Base-by-base conservation (phyloP, 2,888 invertebrate genomes). In the Hyalella azteca region DNA sequence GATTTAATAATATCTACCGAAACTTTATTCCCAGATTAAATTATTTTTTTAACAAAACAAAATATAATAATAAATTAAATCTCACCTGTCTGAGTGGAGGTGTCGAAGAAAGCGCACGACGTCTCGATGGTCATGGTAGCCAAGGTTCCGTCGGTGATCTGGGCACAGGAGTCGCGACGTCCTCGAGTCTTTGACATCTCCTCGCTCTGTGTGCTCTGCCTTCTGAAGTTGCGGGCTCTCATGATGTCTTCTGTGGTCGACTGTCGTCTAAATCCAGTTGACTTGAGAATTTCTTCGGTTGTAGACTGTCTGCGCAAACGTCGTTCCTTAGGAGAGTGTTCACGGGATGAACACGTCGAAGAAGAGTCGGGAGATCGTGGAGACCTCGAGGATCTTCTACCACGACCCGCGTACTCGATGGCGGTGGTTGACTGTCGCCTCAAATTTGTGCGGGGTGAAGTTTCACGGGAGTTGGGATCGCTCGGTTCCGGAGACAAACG, bases 171-270 rank as follows among this genome's bases (percentile, higher is more conserved):
- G 87, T 96, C 95, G 15, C 94, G 89, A 1, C 94, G 90, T 0
- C 94, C 94, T 26, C 93, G 90, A 83, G 87, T 91, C 66, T 88
- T 87, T 29, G 87, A 87, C 85, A 87, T 83, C 86, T 95, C 95
- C 86, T 95, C 95, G 86, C 95, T 95, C 88, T 95, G 95, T 0
- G 95, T 95, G 86, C 94, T 94, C 88, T 95, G 94, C 26, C 95
- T 91, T n/a, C 95, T 91, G 87, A 95, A 96, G 88, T 96, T 96
- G 45, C 95, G 90, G 87, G 95, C 95, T 13, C 95, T 91, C 82
- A 95, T 95, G 94, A 95, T 95, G 88, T 96, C 96, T 87, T 96
- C 95, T 0, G 95, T 95, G 11, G 96, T 96, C 3, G 94, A 94
- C 87, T 96, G 95, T 19, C 95, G 91, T 0, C 96, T 91, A 88